phyloP scores from a whole-genome alignment of 1,140 invertebrate species.

The Drosophila ironensis region DNA sequence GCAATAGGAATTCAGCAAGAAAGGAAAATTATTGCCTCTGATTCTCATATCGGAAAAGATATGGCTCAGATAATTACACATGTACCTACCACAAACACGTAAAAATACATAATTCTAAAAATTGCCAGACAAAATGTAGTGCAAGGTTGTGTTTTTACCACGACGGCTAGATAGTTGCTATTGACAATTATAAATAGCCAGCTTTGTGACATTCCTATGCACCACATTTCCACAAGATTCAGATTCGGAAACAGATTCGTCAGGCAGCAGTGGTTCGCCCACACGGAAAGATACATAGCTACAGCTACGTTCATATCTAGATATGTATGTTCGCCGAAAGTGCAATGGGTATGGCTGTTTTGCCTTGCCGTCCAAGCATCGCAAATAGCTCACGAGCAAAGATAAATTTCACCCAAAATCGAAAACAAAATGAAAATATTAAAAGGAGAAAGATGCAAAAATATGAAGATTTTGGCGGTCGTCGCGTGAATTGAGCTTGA shows the following conservation, averaged over 20 bases:
- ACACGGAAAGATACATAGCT: neutral
- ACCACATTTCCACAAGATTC: constrained; percentile 42
- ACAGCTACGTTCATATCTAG: neutral
- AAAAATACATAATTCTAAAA: constrained; percentile 69
- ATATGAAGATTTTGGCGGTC: constrained; percentile 52
- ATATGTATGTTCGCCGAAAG: constrained; percentile 1
- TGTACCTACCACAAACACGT: too few species aligned
- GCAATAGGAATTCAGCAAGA: neutral
- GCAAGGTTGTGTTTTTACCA: constrained; percentile 75
- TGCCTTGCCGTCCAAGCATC: too few species aligned
- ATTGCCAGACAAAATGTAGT: constrained; percentile 60
- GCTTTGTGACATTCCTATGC: constrained; percentile 36
- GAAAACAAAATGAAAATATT: constrained; percentile 7
- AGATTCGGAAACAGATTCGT: neutral
- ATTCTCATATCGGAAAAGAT: neutral
- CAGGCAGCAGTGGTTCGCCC: constrained; percentile 4
- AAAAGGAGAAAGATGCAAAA: constrained; percentile 5
- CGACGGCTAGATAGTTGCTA: constrained; percentile 40
- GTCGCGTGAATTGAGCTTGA: constrained; percentile 41
- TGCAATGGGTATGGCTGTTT: too few species aligned
- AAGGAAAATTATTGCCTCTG: constrained; percentile 4
- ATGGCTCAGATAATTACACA: neutral
- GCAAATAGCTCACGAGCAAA: constrained; percentile 24
- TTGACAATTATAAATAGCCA: constrained; percentile 73
- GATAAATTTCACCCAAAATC: constrained; percentile 36